phyloP scores from a whole-genome alignment of 1,140 invertebrate species.

The Rhynchophorus ferrugineus region DNA sequence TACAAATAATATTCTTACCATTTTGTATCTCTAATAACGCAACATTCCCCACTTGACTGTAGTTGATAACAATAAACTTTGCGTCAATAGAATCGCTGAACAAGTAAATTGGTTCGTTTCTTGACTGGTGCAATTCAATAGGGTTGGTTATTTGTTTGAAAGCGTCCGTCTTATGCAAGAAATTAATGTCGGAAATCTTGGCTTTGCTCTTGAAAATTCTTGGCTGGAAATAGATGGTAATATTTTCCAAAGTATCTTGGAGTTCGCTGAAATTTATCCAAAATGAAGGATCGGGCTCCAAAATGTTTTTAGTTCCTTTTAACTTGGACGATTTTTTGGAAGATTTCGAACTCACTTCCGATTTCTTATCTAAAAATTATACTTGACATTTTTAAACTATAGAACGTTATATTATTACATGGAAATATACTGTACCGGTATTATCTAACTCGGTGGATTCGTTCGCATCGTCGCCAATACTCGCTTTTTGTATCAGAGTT shows the following conservation, averaged over 20 bases:
- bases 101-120: slow-evolving; percentile 40
- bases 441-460: too few relatives aligned
- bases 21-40: slow-evolving; percentile 3
- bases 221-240: slow-evolving; percentile 38
- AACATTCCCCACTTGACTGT: slow-evolving; percentile 28
- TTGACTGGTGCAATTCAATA: slow-evolving; percentile 12
- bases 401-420: not conserved
- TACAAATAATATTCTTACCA: not conserved
- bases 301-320: slow-evolving; percentile 1
- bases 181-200: slow-evolving; percentile 30
- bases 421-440: too few relatives aligned
- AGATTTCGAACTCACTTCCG: slow-evolving; percentile 14
- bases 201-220: slow-evolving; percentile 29
- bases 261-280: slow-evolving; percentile 39
- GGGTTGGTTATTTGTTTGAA: slow-evolving; percentile 7
- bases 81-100: slow-evolving; percentile 36
- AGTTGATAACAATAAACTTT: slow-evolving; percentile 37
- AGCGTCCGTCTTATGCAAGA: not conserved
- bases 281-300: slow-evolving; percentile 24
- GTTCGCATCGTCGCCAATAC: too few relatives aligned
- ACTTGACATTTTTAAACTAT: too few relatives aligned
- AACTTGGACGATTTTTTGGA: slow-evolving; percentile 7
- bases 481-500: too few relatives aligned
- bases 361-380: slow-evolving; percentile 15
- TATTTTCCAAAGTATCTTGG: slow-evolving; percentile 21